Conservation (phyloP, 2,113 vertebrate genomes). For the Typhlomys cinereus region DNA sequence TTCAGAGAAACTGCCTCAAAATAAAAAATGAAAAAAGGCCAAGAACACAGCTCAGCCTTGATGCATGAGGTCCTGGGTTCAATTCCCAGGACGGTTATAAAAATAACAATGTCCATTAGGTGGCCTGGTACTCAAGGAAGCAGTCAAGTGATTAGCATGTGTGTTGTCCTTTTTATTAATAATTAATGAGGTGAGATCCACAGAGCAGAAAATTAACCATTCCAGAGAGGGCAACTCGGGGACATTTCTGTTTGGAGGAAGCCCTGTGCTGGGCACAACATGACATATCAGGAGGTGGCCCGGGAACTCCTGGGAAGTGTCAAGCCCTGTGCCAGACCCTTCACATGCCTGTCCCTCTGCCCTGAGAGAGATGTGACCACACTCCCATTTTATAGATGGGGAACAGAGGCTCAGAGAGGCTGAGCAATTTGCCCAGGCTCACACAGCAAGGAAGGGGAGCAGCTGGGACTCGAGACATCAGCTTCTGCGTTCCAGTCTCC, state of each 20-base stretch:
- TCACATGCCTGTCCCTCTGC: accelerated
- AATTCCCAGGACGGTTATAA: neutral
- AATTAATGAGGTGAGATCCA: neutral
- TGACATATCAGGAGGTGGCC: too few relatives aligned
- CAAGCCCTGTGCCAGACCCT: neutral
- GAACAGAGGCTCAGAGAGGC: neutral
- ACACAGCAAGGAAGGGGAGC: neutral
- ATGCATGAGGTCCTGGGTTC: neutral
- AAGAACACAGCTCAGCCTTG: neutral
- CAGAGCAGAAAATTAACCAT: neutral
- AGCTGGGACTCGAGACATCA: neutral
- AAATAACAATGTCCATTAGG: neutral
- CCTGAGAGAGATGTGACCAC: accelerated
- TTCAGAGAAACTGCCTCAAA: too few relatives aligned
- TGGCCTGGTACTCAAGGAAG: neutral
- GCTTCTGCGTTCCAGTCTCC: neutral
- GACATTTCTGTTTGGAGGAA: neutral
- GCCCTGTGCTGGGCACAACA: neutral
- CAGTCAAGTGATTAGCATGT: accelerated
- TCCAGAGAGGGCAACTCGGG: neutral
- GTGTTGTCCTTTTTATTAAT: neutral
- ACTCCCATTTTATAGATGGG: neutral
- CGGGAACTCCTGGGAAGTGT: neutral
- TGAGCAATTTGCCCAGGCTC: neutral
- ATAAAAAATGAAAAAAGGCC: too few relatives aligned